Evolutionary conservation across 2,797 vertebrate species (phyloP), one percentile per base, ranked within the genome.

Genomic region (Mormyrops attenuatus): DNA sequence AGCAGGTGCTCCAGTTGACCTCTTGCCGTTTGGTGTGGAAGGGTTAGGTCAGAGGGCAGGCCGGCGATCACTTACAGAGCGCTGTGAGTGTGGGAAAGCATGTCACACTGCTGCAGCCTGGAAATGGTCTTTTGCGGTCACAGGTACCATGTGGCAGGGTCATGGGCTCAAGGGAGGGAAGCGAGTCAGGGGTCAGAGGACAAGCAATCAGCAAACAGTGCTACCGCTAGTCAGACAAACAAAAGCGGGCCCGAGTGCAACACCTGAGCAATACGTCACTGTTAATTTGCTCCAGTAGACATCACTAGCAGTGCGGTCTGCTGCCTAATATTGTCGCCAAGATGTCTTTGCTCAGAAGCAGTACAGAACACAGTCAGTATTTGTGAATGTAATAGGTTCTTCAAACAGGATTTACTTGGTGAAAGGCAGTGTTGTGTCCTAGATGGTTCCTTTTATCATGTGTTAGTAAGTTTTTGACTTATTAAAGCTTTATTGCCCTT

Each of bases 81-180:
- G 9, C 22, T 11, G 86, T 44, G 53, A 44, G 17, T 87, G 52
- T 57, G 87, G 50, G 38, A 49, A 63, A 50, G 26, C 22, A 13
- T 85, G 44, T 5, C 17, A 26, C 22, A 34, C 3, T 26, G 26
- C 88, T 55, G 30, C 53, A 11, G 86, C 34, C 15, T 15, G 34
- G 89, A 91, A 94, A 91, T 93, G 95, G 92, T 90, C 92, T 92
- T 94, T 95, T 93, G 22, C 93, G 91, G 92, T 93, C 93, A 94
- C 94, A 91, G 94, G 92, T 93, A 87, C 92, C 90, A 92, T 94
- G 91, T 95, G 92, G 73, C 90, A 44, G 92, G 91, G 92, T 95
- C 93, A 66, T 30, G 3, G 73, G 69, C 13, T 7, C 30, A 89
- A 92, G 90, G 94, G 52, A 8, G 85, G 22, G 52, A 6, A 41